These are phyloP conservation scores for Limenitis camilla DNA, from an alignment of 2,888 invertebrate species.

Conservation along the genomic window DNA sequence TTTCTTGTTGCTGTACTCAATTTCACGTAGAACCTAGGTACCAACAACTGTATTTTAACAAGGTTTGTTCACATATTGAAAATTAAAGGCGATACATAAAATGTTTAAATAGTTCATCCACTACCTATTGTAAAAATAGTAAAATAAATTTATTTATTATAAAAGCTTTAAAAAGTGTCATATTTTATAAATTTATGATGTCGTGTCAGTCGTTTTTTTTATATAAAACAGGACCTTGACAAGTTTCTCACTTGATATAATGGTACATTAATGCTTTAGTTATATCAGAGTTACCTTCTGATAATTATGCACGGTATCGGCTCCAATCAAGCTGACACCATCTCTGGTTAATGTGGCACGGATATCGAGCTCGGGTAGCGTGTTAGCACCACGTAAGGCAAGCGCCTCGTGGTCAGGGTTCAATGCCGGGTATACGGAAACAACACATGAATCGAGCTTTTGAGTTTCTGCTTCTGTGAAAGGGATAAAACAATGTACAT, in stretches of 20 bases:
- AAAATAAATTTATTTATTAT: no score
- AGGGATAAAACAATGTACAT: no score
- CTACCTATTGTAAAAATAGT: no score
- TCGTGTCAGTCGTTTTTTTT: not conserved
- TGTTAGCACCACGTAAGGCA: slow-evolving; percentile 80
- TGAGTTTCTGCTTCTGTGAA: slow-evolving; percentile 54
- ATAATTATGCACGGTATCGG: slow-evolving; percentile 85
- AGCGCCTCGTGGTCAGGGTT: slow-evolving; percentile 97
- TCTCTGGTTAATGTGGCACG: slow-evolving; percentile 92
- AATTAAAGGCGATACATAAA: no score
- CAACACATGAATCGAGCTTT: slow-evolving; percentile 92
- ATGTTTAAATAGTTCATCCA: no score
- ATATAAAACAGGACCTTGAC: no score
- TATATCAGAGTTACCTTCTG: slow-evolving; percentile 76
- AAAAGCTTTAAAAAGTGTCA: no score
- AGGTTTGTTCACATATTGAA: not conserved
- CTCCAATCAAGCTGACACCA: slow-evolving; percentile 86
- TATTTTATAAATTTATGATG: not conserved
- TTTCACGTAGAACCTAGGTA: slow-evolving; percentile 81
- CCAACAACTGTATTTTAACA: no score
- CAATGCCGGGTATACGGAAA: slow-evolving; percentile 94
- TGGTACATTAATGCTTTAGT: no score
- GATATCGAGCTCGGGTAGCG: slow-evolving; percentile 81
- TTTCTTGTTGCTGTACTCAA: slow-evolving; percentile 96
- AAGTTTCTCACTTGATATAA: no score